Evolutionary conservation across 2,888 invertebrate species (phyloP).

Genomic region (Pachycephus smyrnensis): DNA sequence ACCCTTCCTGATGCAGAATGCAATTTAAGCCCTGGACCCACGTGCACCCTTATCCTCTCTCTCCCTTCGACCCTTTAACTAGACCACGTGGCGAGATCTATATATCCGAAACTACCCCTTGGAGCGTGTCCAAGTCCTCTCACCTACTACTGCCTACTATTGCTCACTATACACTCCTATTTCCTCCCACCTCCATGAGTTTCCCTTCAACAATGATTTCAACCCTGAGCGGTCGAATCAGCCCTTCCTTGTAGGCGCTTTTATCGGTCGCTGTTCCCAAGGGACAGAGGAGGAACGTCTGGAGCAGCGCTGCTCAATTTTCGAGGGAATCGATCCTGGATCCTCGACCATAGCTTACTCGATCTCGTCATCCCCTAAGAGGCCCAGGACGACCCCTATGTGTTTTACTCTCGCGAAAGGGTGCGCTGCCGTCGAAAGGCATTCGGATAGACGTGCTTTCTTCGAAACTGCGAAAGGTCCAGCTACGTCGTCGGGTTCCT

Average conservation of each 20-base stretch:
- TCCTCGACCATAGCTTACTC: too few species aligned
- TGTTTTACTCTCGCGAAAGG: slow-evolving; percentile 16
- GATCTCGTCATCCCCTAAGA: neutral
- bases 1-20: slow-evolving; percentile 45
- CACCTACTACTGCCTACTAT: neutral
- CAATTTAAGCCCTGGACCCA: slow-evolving; percentile 51
- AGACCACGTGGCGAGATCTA: slow-evolving; percentile 29
- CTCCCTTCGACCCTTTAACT: slow-evolving; percentile 26
- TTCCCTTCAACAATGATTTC: neutral
- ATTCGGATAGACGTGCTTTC: neutral
- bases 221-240: neutral
- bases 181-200: neutral
- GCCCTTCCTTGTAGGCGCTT: neutral
- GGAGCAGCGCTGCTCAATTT: neutral
- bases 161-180: neutral
- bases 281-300: neutral
- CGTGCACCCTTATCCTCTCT: slow-evolving; percentile 5
- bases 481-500: slow-evolving; percentile 11
- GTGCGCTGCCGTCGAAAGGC: slow-evolving; percentile 6
- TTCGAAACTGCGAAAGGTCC: slow-evolving; percentile 4
- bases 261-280: neutral
- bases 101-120: neutral
- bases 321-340: too few species aligned
- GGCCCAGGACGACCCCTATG: neutral
- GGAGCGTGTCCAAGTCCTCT: neutral